Conservation (phyloP, 2,888 invertebrate genomes). For the Leptothorax acervorum region DNA sequence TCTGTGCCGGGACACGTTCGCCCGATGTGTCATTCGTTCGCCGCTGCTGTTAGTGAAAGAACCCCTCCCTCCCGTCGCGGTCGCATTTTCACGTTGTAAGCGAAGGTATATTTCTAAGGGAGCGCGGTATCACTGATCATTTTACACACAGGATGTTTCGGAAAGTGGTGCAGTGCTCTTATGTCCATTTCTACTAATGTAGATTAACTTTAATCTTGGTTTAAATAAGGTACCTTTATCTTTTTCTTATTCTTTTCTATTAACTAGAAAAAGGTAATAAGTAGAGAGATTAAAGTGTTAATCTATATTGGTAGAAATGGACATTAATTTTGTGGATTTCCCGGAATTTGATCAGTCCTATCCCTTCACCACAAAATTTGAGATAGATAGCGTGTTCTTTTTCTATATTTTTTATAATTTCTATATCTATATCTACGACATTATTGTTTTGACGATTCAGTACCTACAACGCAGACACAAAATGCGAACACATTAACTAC, state of each 20-base stretch:
- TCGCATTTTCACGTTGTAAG: slow-evolving; percentile 31
- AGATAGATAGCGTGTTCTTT: not conserved
- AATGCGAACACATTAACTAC: slow-evolving; percentile 26
- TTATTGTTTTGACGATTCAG: not conserved
- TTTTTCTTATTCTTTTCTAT: no score
- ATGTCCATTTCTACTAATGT: no score
- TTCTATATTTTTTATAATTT: not conserved
- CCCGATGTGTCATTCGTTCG: slow-evolving; percentile 39
- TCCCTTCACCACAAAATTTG: not conserved
- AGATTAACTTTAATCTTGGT: no score
- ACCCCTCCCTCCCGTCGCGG: not conserved
- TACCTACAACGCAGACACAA: not conserved
- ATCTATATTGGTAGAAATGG: no score
- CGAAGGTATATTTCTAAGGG: slow-evolving; percentile 27
- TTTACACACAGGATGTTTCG: slow-evolving; percentile 1
- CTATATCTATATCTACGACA: not conserved
- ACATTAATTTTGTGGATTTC: not conserved
- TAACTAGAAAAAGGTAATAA: no score
- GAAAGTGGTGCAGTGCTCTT: not conserved
- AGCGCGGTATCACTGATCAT: slow-evolving; percentile 34
- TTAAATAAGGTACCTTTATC: no score
- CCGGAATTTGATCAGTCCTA: not conserved
- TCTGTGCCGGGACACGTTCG: slow-evolving; percentile 31
- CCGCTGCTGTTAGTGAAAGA: slow-evolving; percentile 34
- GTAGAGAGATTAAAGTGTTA: no score